Percentiles rank a stretch among this genome's conserved stretches.
Conservation (phyloP, 2,888 invertebrate species). For the Machimus atricapillus region DNA sequence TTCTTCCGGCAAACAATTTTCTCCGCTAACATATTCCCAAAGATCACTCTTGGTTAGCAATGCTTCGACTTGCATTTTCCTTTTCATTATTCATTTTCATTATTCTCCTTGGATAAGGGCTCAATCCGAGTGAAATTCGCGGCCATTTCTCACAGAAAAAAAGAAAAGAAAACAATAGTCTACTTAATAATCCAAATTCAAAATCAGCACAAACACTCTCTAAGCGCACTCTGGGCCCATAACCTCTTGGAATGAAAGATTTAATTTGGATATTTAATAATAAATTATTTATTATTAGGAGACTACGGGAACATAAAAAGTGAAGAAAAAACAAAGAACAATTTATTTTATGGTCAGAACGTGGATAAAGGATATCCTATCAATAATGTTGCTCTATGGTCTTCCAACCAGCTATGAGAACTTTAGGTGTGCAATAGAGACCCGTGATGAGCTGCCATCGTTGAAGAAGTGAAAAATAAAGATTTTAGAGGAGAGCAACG, state of each 20-base stretch:
- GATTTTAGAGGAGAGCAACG: background rate
- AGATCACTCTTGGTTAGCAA: background rate
- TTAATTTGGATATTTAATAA: too few species aligned
- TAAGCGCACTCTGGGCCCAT: background rate
- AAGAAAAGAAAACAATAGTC: background rate
- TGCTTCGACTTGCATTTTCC: constrained; percentile 10
- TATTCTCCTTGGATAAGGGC: background rate
- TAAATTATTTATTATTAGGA: too few species aligned
- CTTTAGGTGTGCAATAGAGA: too few species aligned
- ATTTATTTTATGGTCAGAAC: too few species aligned
- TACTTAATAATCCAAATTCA: background rate
- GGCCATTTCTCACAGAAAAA: background rate
- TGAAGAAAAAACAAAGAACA: too few species aligned
- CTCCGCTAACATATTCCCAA: constrained; percentile 1
- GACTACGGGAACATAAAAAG: too few species aligned
- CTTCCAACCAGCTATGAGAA: too few species aligned
- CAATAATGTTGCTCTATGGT: too few species aligned
- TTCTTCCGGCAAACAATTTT: background rate
- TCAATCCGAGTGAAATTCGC: background rate
- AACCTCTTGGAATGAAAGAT: background rate
- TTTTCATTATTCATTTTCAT: too few species aligned
- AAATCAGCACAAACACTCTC: background rate
- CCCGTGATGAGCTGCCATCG: background rate
- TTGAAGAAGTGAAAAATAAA: background rate
- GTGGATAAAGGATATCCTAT: too few species aligned